Evolutionary conservation across 2,113 vertebrate species (phyloP), one percentile per base, ranked within the genome.

Genomic region (Microtus pennsylvanicus): DNA sequence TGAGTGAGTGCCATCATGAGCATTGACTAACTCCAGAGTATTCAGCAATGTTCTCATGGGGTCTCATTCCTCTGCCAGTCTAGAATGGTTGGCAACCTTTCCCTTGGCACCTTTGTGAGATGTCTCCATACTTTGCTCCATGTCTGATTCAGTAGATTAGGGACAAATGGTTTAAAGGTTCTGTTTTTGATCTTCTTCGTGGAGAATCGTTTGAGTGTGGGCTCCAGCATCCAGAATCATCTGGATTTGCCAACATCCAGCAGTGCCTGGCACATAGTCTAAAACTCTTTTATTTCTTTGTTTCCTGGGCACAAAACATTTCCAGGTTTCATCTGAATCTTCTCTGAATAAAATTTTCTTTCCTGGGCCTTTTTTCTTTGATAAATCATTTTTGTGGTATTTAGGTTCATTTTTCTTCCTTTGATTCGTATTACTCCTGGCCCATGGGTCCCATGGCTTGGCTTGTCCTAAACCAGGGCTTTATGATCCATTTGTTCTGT

Each of bases 251-350:
- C 78, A 70, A 7, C 65, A 45, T 38, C 50, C 87, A 50, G 35
- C 67, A 80, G 58, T 38, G 42, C 55, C 55, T 67, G 70, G 19
- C 8, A 42, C 24, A 21, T 19, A 26, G 6, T 72, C 22, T 90
- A 58, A 78, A 80, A 89, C 47, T 22, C 75, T n/a, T 85, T 70
- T 87, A 50, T 69, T 74, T 9, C 14, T 96, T 75, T 22, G 21
- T 83, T 96, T 94, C 47, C 24, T 78, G 28, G 77, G 45, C 50
- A 86, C 8, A 11, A 82, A 16, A 67, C 5, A 4, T 78, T 70
- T 93, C 35, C 13, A 52, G 4, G 72, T 93, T n/a, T 91, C 85
- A 69, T 81, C 35, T 69, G 87, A 90, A 94, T 30, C 47, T 69
- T 70, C n/a, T 78, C 55, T 52, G 7, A 75, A 10, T 12, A 14